Percentiles rank a stretch among this genome's conserved stretches.
These are phyloP conservation scores for Acleris cristana DNA, from an alignment of 2,888 invertebrate species.

Conservation along the genomic window DNA sequence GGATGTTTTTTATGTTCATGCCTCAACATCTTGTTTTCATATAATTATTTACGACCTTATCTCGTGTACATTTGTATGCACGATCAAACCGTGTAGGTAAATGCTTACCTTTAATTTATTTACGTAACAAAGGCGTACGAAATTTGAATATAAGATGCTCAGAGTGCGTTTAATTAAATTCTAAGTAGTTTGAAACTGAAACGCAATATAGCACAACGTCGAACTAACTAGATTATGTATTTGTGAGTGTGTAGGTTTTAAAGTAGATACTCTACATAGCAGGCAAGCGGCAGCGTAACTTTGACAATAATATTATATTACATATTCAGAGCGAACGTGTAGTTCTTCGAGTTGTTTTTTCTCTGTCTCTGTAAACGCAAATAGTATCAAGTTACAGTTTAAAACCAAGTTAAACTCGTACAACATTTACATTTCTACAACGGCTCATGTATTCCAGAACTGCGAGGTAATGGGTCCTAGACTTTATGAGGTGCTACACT, in stretches of 20 bases:
- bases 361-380: constrained; percentile 3
- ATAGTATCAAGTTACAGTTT: constrained; percentile 29
- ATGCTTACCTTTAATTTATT: constrained; percentile 36
- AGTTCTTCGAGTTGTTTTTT: too few relatives aligned
- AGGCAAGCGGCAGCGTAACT: not conserved
- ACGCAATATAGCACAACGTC: constrained; percentile 33
- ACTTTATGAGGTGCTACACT: constrained; percentile 56
- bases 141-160: constrained; percentile 33
- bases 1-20: constrained; percentile 63
- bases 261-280: constrained; percentile 16
- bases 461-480: constrained; percentile 46
- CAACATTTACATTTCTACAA: constrained; percentile 31
- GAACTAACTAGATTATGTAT: constrained; percentile 30
- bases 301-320: not conserved
- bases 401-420: not conserved
- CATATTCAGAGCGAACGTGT: not conserved
- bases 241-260: constrained; percentile 22
- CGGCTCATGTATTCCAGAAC: constrained; percentile 38
- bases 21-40: constrained; percentile 59
- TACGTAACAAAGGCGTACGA: constrained; percentile 25
- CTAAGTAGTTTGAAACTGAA: constrained; percentile 32
- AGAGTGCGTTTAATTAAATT: constrained; percentile 36
- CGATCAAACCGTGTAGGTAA: constrained; percentile 23
- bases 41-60: constrained; percentile 69
- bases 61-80: constrained; percentile 35